Conservation (phyloP, 2,113 vertebrate species). For the Platichthys stellatus region DNA sequence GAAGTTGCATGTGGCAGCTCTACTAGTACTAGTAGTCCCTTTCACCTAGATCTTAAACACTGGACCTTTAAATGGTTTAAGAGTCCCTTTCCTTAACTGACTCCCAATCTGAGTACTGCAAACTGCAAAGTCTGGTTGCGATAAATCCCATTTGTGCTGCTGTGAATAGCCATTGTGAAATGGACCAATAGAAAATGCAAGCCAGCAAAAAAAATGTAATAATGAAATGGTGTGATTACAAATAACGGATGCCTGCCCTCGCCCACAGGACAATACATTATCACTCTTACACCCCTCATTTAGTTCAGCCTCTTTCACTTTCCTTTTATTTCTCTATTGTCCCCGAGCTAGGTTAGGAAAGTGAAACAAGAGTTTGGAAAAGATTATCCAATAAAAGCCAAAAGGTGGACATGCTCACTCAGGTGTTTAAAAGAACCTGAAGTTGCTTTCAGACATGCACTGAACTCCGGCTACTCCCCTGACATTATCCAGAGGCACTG, state of each 20-base stretch:
- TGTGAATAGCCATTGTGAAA: slow-evolving; percentile 40
- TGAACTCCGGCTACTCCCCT: too few species aligned
- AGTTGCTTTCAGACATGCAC: too few species aligned
- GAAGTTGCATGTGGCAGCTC: too few species aligned
- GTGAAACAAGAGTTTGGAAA: not conserved
- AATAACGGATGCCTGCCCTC: slow-evolving; percentile 26
- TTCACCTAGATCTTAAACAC: too few species aligned
- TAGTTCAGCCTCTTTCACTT: slow-evolving; percentile 1
- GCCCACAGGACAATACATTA: slow-evolving; percentile 20
- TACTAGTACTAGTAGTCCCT: too few species aligned
- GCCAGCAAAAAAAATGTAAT: slow-evolving; percentile 24
- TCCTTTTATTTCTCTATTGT: not conserved
- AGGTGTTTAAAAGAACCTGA: too few species aligned
- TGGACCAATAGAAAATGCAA: slow-evolving; percentile 39
- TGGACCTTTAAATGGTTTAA: too few species aligned
- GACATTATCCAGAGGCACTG: too few species aligned
- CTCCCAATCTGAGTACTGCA: too few species aligned
- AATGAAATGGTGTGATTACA: slow-evolving; percentile 28
- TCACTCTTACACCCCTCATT: slow-evolving; percentile 12
- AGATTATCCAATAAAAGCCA: not conserved
- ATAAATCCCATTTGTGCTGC: slow-evolving; percentile 24
- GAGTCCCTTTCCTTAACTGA: too few species aligned
- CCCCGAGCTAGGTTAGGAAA: not conserved
- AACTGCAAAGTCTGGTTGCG: not conserved
- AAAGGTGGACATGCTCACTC: too few species aligned